A percentile compares a stretch with the other conserved stretches of the same genome.
Conservation (phyloP, 2,797 vertebrate genomes). For the Pangasius larnaudii region DNA sequence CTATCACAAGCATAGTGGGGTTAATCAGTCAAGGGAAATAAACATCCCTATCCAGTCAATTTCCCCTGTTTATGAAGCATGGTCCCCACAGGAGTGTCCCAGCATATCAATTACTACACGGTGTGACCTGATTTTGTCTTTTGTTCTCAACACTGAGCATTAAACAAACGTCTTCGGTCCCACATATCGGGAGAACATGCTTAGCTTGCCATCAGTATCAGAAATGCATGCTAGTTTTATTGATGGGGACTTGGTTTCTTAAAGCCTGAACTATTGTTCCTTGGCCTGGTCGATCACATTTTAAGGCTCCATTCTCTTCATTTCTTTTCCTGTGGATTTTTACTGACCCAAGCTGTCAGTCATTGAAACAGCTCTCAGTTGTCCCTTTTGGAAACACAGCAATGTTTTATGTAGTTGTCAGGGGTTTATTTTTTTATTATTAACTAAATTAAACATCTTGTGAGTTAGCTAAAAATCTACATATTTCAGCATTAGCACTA, state of each 20-base stretch:
- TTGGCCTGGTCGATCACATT: constrained; percentile 38
- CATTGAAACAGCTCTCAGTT: constrained; percentile 24
- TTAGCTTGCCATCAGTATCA: background rate
- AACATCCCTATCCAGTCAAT: constrained; percentile 56
- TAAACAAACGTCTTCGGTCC: constrained; percentile 27
- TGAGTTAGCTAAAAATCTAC: background rate
- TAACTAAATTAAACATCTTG: background rate
- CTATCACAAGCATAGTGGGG: constrained; percentile 38
- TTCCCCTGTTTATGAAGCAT: constrained; percentile 57
- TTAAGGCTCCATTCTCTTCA: constrained; percentile 38
- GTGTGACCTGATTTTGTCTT: constrained; percentile 51
- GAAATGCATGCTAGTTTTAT: constrained; percentile 21
- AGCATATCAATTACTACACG: constrained; percentile 56
- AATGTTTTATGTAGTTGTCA: constrained; percentile 47
- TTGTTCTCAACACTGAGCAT: constrained; percentile 36
- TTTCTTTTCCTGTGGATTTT: constrained; percentile 41
- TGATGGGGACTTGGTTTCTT: constrained; percentile 24
- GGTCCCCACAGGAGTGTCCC: constrained; percentile 52
- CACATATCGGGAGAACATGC: constrained; percentile 37
- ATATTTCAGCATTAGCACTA: background rate
- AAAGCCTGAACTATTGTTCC: constrained; percentile 24
- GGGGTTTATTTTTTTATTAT: background rate
- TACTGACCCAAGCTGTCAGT: constrained; percentile 45
- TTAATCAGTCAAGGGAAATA: constrained; percentile 59
- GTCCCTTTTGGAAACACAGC: constrained; percentile 41